Evolutionary conservation across 2,888 invertebrate species (phyloP).

Genomic region (Tetanocera ferruginea): DNA sequence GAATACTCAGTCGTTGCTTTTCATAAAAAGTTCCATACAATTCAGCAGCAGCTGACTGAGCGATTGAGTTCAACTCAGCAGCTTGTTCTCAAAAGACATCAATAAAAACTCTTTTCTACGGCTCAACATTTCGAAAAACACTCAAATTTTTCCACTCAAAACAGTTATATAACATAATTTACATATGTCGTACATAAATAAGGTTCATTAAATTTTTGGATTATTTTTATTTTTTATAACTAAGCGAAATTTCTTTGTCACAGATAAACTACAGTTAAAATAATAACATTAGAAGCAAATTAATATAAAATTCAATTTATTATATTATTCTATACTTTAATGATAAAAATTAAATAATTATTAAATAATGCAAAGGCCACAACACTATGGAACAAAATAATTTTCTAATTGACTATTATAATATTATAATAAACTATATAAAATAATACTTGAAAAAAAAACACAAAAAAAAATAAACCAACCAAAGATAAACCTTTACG

Average conservation of each 20-base stretch:
- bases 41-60: too few species aligned
- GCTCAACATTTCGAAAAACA: too few species aligned
- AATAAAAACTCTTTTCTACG: too few species aligned
- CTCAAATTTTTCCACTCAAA: too few species aligned
- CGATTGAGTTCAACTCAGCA: too few species aligned
- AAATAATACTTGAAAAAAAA: constrained; percentile 11
- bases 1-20: too few species aligned
- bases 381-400: constrained; percentile 26
- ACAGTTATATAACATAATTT: too few species aligned
- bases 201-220: too few species aligned
- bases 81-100: too few species aligned
- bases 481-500: background rate
- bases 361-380: background rate
- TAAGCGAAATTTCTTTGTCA: background rate
- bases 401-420: constrained; percentile 31
- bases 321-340: too few species aligned
- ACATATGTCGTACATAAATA: too few species aligned
- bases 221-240: background rate
- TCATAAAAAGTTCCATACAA: too few species aligned
- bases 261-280: background rate
- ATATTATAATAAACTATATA: constrained; percentile 10
- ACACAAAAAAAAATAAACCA: background rate
- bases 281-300: background rate
- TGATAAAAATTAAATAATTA: background rate
- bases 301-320: background rate